These are phyloP conservation scores for Lepus europaeus DNA, from an alignment of 2,113 vertebrate genomes.

Conservation along the genomic window DNA sequence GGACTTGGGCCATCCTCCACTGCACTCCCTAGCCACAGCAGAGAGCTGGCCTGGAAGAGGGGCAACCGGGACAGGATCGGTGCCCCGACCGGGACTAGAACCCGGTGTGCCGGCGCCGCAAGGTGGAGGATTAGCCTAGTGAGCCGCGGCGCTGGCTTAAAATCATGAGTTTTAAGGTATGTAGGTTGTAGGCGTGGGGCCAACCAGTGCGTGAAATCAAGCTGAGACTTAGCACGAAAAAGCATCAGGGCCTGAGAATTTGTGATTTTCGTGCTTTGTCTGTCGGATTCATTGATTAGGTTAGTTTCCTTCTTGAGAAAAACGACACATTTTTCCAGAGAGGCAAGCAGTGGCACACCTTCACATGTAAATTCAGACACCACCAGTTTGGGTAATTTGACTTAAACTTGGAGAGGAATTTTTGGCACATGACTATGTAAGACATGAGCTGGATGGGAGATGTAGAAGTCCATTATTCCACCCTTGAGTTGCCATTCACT, in stretches of 20 bases:
- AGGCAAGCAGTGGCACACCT: background rate
- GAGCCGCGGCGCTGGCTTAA: too few species aligned
- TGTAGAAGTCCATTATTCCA: background rate
- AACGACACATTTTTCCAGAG: slow-evolving; percentile 41
- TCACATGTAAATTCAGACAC: background rate
- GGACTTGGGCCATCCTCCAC: too few species aligned
- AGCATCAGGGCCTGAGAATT: background rate
- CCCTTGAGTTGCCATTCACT: background rate
- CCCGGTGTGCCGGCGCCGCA: too few species aligned
- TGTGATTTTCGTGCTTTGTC: slow-evolving; percentile 60
- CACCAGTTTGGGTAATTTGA: background rate
- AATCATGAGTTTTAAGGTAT: background rate
- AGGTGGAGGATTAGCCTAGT: too few species aligned
- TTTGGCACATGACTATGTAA: background rate
- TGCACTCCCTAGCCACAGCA: too few species aligned
- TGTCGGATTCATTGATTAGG: background rate
- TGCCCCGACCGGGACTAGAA: too few species aligned
- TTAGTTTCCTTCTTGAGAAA: slow-evolving; percentile 64
- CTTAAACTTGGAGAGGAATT: background rate
- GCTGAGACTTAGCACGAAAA: background rate
- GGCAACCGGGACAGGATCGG: too few species aligned
- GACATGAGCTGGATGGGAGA: background rate
- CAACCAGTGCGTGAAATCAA: slow-evolving; percentile 41
- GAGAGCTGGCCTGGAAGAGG: too few species aligned
- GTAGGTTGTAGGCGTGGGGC: slow-evolving; percentile 4